Conservation (phyloP, 2,797 vertebrate genomes). For the Fundulus diaphanus region DNA sequence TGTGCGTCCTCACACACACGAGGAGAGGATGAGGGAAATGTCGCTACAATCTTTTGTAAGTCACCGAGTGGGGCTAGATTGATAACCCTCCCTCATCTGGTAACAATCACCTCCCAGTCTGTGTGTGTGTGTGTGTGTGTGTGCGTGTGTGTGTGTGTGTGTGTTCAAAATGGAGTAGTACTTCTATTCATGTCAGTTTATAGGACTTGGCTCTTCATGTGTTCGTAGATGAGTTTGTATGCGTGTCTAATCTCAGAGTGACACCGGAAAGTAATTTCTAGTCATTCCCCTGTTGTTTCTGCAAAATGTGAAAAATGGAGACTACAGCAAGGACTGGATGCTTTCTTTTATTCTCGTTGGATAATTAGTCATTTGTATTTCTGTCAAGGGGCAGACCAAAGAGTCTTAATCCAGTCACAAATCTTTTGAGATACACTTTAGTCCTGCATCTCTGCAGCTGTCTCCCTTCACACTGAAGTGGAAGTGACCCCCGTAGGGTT, state of each 20-base stretch:
- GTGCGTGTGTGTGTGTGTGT: constrained; percentile 35
- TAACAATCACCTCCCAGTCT: constrained; percentile 76
- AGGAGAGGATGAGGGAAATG: constrained; percentile 47
- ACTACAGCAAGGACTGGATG: constrained; percentile 41
- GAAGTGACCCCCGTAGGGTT: constrained; percentile 31
- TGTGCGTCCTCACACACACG: constrained; percentile 18
- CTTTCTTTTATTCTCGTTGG: constrained; percentile 24
- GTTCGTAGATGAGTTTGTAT: constrained; percentile 51
- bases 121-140: constrained; percentile 33
- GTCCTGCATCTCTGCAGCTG: constrained; percentile 45
- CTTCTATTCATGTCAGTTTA: constrained; percentile 37
- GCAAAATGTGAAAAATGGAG: constrained; percentile 55
- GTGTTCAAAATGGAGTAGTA: constrained; percentile 27
- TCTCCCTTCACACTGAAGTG: constrained; percentile 35
- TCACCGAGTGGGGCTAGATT: constrained; percentile 64
- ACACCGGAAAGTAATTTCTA: constrained; percentile 63
- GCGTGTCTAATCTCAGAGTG: constrained; percentile 59
- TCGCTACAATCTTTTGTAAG: constrained; percentile 66
- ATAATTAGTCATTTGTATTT: constrained; percentile 71
- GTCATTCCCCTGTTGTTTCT: constrained; percentile 56
- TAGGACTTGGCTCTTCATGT: constrained; percentile 28
- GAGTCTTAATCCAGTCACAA: constrained; percentile 54
- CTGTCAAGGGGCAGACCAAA: constrained; percentile 62
- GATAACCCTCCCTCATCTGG: constrained; percentile 73
- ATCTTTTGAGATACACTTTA: constrained; percentile 61